Evolutionary conservation across 2,113 vertebrate species (phyloP).

Genomic region (Lamprotornis superbus): DNA sequence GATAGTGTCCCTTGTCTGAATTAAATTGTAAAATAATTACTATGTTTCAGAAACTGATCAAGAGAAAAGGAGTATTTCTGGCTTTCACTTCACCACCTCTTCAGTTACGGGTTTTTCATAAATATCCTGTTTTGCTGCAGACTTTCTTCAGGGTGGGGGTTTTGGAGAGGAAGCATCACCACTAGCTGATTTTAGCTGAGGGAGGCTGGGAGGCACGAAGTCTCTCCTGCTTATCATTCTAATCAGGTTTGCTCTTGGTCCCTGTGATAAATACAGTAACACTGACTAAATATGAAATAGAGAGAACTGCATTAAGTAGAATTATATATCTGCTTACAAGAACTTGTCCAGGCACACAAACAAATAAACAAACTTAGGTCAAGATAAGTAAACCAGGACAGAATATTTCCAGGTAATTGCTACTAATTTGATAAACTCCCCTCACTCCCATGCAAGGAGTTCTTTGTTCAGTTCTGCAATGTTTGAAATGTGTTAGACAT

Average conservation of each 20-base stretch:
- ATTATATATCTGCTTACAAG: not conserved
- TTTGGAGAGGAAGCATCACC: not conserved
- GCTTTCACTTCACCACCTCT: not conserved
- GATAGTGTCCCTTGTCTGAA: not conserved
- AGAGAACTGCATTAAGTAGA: not conserved
- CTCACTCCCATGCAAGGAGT: rapidly evolving
- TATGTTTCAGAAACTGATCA: not conserved
- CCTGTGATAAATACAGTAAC: conserved; percentile 5
- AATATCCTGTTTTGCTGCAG: conserved; percentile 48
- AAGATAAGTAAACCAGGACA: not conserved
- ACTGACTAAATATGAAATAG: conserved; percentile 40
- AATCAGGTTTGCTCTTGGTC: conserved; percentile 22
- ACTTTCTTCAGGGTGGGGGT: conserved; percentile 1
- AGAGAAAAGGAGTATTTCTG: not conserved
- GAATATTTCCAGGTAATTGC: not conserved
- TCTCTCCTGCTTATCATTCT: conserved; percentile 47
- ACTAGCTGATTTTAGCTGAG: conserved; percentile 13
- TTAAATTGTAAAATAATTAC: not conserved
- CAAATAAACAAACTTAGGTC: not conserved
- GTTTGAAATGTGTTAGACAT: not conserved
- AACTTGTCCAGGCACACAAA: not conserved
- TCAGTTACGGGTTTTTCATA: not conserved
- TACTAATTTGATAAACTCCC: not conserved
- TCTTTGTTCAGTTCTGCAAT: not conserved
- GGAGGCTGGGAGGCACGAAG: not conserved